These are phyloP conservation scores for Sarcophaga caerulescens DNA, from an alignment of 2,888 invertebrate species.

Conservation along the genomic window DNA sequence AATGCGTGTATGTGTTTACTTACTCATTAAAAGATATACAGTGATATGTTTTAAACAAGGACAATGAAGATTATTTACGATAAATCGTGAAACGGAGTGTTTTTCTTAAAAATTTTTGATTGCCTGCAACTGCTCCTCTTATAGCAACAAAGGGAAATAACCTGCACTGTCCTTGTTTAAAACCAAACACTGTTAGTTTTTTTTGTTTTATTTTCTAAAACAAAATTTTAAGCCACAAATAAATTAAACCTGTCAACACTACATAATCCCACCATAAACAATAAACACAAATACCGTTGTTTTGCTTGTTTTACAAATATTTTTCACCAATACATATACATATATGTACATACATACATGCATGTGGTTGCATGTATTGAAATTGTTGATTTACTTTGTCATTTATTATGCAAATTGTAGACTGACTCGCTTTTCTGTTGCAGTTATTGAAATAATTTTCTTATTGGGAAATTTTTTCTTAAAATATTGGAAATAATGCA, in stretches of 20 bases:
- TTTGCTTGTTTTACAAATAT: neutral
- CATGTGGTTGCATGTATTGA: neutral
- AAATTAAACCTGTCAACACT: conserved; percentile 68
- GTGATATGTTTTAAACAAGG: too few species aligned
- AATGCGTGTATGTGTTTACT: too few species aligned
- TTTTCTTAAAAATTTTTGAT: too few species aligned
- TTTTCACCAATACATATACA: conserved; percentile 22
- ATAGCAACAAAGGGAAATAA: too few species aligned
- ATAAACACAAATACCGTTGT: conserved; percentile 40
- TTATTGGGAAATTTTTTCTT: neutral
- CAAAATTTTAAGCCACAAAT: conserved; percentile 66
- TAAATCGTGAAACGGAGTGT: too few species aligned
- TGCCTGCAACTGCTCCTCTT: too few species aligned
- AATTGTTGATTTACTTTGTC: neutral
- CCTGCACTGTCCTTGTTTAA: neutral
- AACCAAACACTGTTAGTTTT: neutral
- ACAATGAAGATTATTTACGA: too few species aligned
- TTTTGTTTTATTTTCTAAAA: conserved; percentile 57
- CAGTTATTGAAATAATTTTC: neutral
- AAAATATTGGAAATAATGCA: too few species aligned
- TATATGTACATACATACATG: neutral
- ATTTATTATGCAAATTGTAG: neutral
- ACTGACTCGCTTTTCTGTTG: neutral
- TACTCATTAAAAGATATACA: too few species aligned
- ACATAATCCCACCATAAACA: conserved; percentile 67